Percentiles rank a stretch among this genome's conserved stretches.
Evolutionary conservation across 2,113 vertebrate genomes (phyloP).

Genomic region (Gadus chalcogrammus): DNA sequence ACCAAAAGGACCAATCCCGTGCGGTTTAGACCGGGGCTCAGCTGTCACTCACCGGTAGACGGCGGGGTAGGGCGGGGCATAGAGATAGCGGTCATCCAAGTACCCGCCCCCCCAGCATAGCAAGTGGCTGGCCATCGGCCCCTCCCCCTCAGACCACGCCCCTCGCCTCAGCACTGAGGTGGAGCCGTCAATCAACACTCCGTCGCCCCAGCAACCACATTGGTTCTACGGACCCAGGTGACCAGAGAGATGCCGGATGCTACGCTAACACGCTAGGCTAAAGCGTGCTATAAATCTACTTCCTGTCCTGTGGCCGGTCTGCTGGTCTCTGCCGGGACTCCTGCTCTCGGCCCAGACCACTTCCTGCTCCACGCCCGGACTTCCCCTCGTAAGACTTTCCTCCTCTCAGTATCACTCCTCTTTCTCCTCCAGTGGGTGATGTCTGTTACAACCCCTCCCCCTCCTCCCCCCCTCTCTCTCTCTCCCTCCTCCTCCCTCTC

Average conservation of each 20-base stretch:
- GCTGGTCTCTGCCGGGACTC: not conserved
- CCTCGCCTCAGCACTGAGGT: conserved; percentile 13
- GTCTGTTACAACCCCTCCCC: not conserved
- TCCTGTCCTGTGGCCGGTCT: not conserved
- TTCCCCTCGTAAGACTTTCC: not conserved
- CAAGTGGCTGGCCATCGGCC: conserved; percentile 67
- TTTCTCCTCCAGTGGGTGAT: not conserved
- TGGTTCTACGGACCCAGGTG: not conserved
- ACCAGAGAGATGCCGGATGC: not conserved
- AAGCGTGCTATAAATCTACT: no score
- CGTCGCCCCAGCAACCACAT: conserved; percentile 18
- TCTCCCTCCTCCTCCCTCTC: no score
- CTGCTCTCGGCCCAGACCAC: not conserved
- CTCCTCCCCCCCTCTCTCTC: not conserved
- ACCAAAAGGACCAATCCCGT: no score
- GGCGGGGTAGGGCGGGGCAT: conserved; percentile 61
- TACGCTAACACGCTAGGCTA: not conserved
- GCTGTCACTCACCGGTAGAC: conserved; percentile 68
- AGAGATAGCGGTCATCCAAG: conserved; percentile 67
- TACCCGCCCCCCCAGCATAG: conserved; percentile 73
- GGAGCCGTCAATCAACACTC: conserved; percentile 16
- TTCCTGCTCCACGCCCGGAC: not conserved
- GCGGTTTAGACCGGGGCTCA: no score
- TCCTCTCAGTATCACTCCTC: not conserved
- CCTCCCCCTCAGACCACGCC: conserved; percentile 15